Evolutionary conservation across 1,140 invertebrate species (phyloP).

Genomic region (Heliconius himera): DNA sequence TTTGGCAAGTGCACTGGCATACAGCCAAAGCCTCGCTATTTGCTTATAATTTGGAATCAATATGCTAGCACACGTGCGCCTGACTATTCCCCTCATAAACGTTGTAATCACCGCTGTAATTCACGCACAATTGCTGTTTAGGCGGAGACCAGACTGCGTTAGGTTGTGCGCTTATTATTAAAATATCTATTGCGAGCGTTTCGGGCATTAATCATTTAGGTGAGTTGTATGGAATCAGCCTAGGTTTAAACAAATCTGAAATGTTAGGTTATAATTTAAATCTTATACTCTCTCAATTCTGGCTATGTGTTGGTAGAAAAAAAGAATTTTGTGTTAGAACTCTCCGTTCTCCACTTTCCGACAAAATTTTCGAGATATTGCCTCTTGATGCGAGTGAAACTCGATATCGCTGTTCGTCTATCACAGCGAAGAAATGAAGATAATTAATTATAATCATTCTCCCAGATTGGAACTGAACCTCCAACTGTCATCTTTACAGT

Average conservation of each 20-base stretch:
- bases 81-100: conserved; percentile 74
- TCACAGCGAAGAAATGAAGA: no score
- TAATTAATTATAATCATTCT: no score
- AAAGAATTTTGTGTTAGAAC: no score
- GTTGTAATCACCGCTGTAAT: conserved; percentile 70
- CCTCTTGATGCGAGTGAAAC: no score
- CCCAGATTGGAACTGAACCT: no score
- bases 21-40: conserved; percentile 67
- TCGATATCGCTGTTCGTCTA: no score
- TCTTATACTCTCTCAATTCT: no score
- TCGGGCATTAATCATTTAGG: neutral
- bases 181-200: conserved; percentile 38
- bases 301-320: no score
- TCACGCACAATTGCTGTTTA: conserved; percentile 67
- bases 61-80: conserved; percentile 77
- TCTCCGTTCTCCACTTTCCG: no score
- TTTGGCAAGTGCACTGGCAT: conserved; percentile 62
- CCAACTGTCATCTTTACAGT: no score
- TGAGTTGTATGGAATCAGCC: neutral
- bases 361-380: no score
- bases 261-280: neutral
- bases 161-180: conserved; percentile 43
- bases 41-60: conserved; percentile 80
- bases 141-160: conserved; percentile 41
- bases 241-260: neutral